These are phyloP conservation scores for Carduelis carduelis DNA, from an alignment of 2,797 vertebrate genomes.

Conservation along the genomic window DNA sequence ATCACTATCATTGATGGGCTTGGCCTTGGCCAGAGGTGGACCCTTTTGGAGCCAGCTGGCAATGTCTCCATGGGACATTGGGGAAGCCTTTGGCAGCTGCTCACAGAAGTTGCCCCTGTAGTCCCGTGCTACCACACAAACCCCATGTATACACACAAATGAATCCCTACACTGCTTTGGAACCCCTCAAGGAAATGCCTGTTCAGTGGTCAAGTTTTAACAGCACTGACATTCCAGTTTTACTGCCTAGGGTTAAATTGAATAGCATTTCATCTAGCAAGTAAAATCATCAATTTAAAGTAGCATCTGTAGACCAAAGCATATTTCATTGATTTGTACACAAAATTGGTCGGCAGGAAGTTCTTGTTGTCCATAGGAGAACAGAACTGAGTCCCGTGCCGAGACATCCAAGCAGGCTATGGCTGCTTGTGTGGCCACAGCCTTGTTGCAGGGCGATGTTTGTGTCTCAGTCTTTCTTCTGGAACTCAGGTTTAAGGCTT, in stretches of 20 bases:
- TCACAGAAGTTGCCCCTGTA: not conserved
- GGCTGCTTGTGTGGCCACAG: fast-evolving
- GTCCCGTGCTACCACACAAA: fast-evolving
- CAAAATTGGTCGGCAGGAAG: too few relatives aligned
- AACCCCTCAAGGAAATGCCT: not conserved
- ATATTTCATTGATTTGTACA: not conserved
- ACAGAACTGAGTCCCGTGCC: fast-evolving
- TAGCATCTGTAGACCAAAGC: not conserved
- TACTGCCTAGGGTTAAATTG: not conserved
- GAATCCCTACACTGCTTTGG: not conserved
- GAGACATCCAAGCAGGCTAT: fast-evolving
- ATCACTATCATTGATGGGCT: fast-evolving
- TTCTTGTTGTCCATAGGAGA: not conserved
- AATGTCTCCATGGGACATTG: fast-evolving
- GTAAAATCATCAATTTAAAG: not conserved
- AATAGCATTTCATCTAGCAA: not conserved
- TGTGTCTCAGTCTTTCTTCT: fast-evolving
- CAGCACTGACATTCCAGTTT: not conserved
- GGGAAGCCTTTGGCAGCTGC: not conserved
- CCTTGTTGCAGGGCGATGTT: fast-evolving
- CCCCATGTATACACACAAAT: not conserved
- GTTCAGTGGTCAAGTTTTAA: not conserved
- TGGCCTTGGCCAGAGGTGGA: not conserved
- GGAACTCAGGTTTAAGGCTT: not conserved
- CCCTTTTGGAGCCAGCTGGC: not conserved